Conservation (phyloP, 2,888 invertebrate species). For the Noctua janthe region DNA sequence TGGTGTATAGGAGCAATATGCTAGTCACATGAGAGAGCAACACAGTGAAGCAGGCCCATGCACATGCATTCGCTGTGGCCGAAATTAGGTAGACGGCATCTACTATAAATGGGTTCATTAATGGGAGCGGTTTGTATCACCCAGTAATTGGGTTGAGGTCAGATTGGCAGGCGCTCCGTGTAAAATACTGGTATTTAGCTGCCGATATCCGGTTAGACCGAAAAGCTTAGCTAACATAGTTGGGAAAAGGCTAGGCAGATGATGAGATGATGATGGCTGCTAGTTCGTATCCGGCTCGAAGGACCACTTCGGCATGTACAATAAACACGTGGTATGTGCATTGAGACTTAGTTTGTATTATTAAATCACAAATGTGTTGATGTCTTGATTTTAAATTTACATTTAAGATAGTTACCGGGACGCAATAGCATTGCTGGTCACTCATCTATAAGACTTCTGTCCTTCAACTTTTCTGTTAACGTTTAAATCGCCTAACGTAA, state of each 20-base stretch:
- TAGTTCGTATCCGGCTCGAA: slow-evolving; percentile 11
- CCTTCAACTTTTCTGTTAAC: neutral
- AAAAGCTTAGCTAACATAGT: neutral
- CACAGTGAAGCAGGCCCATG: no score
- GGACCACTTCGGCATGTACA: neutral
- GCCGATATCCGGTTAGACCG: neutral
- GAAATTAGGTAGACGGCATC: neutral
- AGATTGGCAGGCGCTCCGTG: neutral
- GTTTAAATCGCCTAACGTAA: slow-evolving; percentile 45
- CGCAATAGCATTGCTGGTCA: neutral
- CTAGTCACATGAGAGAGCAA: neutral
- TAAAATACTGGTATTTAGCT: neutral
- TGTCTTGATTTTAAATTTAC: neutral
- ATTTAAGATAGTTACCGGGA: neutral
- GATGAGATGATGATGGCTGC: neutral
- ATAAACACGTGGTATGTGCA: neutral
- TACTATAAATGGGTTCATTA: neutral
- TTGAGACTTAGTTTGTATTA: no score
- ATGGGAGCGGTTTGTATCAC: neutral
- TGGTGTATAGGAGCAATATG: neutral
- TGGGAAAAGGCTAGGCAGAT: neutral
- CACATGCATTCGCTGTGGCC: neutral
- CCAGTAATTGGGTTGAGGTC: neutral
- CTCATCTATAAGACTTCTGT: slow-evolving; percentile 30
- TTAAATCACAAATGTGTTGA: neutral